These are phyloP conservation scores for Apodemus agrarius DNA, from an alignment of 2,797 vertebrate species.

Conservation along the genomic window DNA sequence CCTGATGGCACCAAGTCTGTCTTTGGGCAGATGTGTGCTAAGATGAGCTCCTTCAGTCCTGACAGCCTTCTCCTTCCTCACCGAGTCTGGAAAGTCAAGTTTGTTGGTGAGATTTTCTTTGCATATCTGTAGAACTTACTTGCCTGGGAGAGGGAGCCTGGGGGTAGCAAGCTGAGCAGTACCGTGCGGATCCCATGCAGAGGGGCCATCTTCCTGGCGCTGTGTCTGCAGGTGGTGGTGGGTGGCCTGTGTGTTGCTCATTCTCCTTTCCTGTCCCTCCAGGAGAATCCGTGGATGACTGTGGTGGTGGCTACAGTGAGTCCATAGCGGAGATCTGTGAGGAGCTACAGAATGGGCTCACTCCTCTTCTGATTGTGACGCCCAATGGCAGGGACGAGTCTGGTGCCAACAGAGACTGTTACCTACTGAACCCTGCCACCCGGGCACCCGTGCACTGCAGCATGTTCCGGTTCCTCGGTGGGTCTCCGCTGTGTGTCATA, in stretches of 20 bases:
- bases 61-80: constrained; percentile 98
- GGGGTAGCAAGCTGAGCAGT: neutral
- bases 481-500: neutral
- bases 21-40: constrained; percentile 99
- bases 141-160: accelerated
- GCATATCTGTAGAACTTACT: neutral
- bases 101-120: constrained; percentile 92
- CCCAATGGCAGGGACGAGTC: constrained; percentile 99
- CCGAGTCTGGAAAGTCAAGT: constrained; percentile 99
- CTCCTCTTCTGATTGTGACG: constrained; percentile 97
- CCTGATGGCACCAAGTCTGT: constrained; percentile 99
- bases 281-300: constrained; percentile 99
- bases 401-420: constrained; percentile 98
- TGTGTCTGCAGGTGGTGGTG: neutral
- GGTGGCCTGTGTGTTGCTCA: neutral
- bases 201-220: neutral
- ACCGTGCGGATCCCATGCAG: neutral
- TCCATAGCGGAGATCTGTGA: constrained; percentile 99
- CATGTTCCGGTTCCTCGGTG: constrained; percentile 99
- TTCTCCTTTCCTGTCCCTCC: constrained; percentile 17
- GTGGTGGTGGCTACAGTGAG: constrained; percentile 98
- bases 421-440: constrained; percentile 96
- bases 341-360: constrained; percentile 98
- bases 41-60: constrained; percentile 98
- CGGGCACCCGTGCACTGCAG: constrained; percentile 96